A percentile compares a stretch with the other conserved stretches of the same genome.
These are phyloP conservation scores for Proteles cristata DNA, from an alignment of 2,113 vertebrate species.

Conservation along the genomic window DNA sequence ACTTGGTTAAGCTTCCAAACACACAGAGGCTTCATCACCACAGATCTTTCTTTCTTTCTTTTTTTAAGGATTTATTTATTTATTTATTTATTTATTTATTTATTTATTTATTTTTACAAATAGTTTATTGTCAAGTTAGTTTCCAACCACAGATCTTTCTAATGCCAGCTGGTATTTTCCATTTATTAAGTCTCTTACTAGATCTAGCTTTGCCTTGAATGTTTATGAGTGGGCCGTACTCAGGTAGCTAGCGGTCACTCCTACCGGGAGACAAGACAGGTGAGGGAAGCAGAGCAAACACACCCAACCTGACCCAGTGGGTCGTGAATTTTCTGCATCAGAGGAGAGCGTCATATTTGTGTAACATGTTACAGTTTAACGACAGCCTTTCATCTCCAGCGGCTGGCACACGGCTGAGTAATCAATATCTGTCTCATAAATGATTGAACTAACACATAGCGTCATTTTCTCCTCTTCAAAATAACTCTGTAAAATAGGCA, in stretches of 20 bases:
- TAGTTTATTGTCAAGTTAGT: too few relatives aligned
- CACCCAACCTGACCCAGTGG: rapidly evolving
- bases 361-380: conserved; percentile 37
- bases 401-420: not conserved
- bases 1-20: not conserved
- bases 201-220: not conserved
- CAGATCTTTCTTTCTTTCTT: not conserved
- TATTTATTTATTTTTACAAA: too few relatives aligned
- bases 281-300: not conserved
- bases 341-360: not conserved
- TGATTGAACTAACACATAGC: not conserved
- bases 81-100: too few relatives aligned
- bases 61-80: too few relatives aligned
- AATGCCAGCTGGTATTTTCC: not conserved
- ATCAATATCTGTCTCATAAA: conserved; percentile 46
- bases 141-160: not conserved
- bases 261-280: not conserved
- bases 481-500: not conserved
- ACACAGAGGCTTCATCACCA: not conserved
- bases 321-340: not conserved
- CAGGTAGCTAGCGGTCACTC: not conserved
- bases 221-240: not conserved
- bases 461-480: conserved; percentile 45
- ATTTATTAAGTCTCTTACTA: not conserved
- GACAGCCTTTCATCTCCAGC: not conserved